A percentile compares a stretch with the other conserved stretches of the same genome.
Conservation (phyloP, 2,888 invertebrate species). For the Dasysyrphus albostriatus region DNA sequence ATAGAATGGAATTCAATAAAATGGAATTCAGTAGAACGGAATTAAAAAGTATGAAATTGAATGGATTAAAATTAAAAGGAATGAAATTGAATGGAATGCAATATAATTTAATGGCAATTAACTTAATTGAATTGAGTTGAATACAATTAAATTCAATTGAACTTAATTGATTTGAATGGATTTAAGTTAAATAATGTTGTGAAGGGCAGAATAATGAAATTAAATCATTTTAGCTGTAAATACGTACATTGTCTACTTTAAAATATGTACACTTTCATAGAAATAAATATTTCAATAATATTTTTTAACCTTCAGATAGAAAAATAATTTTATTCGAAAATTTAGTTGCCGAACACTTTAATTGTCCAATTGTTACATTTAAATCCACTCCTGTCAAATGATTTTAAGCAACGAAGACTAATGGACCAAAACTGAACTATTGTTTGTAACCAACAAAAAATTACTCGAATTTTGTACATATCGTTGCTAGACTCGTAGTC, state of each 20-base stretch:
- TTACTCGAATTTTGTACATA: not conserved
- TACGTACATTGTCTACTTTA: too few relatives aligned
- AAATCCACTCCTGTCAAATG: not conserved
- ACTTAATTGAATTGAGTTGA: too few relatives aligned
- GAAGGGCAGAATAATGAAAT: too few relatives aligned
- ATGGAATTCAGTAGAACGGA: too few relatives aligned
- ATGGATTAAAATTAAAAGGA: not conserved
- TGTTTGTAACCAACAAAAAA: constrained; percentile 7
- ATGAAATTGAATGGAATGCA: not conserved
- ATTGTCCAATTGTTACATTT: too few relatives aligned
- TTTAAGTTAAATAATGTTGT: not conserved
- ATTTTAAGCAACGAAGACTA: not conserved
- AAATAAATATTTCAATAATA: too few relatives aligned
- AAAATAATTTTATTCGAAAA: too few relatives aligned
- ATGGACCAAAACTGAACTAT: constrained; percentile 22
- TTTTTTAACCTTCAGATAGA: too few relatives aligned
- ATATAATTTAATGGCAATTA: not conserved
- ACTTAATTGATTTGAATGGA: not conserved
- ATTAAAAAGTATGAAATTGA: not conserved
- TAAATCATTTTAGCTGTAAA: too few relatives aligned
- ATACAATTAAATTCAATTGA: not conserved
- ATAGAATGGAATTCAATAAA: not conserved
- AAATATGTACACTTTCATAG: too few relatives aligned
- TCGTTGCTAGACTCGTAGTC: constrained; percentile 3
- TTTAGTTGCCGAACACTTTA: too few relatives aligned